Base-by-base conservation (phyloP, 2,113 vertebrate species). In the Sturnira hondurensis region DNA sequence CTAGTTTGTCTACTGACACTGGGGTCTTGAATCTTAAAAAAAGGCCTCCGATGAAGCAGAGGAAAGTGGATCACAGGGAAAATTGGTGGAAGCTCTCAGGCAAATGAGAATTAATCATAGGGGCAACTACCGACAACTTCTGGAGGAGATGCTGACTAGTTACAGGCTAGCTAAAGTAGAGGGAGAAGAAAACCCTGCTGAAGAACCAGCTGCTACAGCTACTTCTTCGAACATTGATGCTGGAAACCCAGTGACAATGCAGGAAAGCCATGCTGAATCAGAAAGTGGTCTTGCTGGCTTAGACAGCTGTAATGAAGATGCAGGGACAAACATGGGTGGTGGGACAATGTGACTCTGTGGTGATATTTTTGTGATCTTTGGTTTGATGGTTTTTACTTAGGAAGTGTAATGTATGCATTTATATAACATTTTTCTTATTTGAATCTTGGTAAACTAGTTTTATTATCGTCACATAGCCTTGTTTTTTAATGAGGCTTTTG, bases 91-190 rank as follows among this genome's bases (percentile, higher is more conserved):
- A 98, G 99, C 99, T 28, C 99, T 99, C 98, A 99, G 99, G 98
- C 99, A 99, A 98, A 99, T 99, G 99, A 99, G 99, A 98, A 98
- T 99, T 98, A 99, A 99, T 99, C 99, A 99, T 98, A 99, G 99
- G 99, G 99, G 99, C 97, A 99, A 99, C 99, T 99, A 99, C 98
- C 99, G 99, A 96, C 98, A 99, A 80, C 99, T 99, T 94, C 99
- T 99, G 99, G 99, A 99, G 98, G 99, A 99, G 97, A 98, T 99
- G 97, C 99, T 99, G 98, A 98, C 98, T 98, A 98, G 98, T 98
- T 99, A 99, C 98, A 99, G 98, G 97, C 98, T 99, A 98, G 99
- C 98, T 98, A 98, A 98, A 98, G 95, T 98, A 96, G 98, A 98
- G 98, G 98, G 98, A 94, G 98, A 98, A 98, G 98, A 98, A 92